Base-by-base conservation (phyloP, 37 sponge, comb jelly and placozoan genomes). In the Ianthella basta region DNA sequence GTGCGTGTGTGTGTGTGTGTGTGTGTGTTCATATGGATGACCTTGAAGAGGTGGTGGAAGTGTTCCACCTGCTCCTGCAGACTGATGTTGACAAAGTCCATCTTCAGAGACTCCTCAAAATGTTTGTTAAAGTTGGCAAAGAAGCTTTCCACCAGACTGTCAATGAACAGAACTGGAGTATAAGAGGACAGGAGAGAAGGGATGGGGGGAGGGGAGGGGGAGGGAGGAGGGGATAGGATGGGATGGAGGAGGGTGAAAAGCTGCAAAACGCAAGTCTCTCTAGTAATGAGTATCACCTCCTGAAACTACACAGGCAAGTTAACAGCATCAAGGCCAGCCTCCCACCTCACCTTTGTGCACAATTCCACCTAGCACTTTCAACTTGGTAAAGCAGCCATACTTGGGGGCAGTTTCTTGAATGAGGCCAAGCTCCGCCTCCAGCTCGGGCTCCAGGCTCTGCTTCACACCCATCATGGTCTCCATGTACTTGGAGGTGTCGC, bases 381-480 rank as follows among this genome's bases (percentile, higher is more conserved):
- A 27, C 68, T 91, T 91, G 10, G 90, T 84, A 85, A 84, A 87
- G 23, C 84, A 27, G 36, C 82, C 23, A 68, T 95, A 95, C 56
- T 89, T 86, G 29, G 95, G 95, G 16, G 90, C 90, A 0, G 89
- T 81, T 25, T 87, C 79, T 19, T 41, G 66, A 32, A 95, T 91
- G 29, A 37, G 34, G 6, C 92, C 92, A 30, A 95, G 63, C 79
- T 87, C 70, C 0, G 87, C 87, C 37, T 95, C 95, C 72, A 95
- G 23, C 38, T 91, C 90, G 15, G 90, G 88, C 30, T 89, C 92
- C 41, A 95, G 82, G 27, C 75, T 72, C 93, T 93, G 96, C 54
- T 95, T 95, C 21, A 95, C 96, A 35, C 96, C 96, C 96, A 95
- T 95, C 96, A 95, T 95, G 54, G 93, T 95, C 60, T 95, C 96